Base-by-base conservation (phyloP, 2,888 invertebrate genomes). In the Andrena minutula region DNA sequence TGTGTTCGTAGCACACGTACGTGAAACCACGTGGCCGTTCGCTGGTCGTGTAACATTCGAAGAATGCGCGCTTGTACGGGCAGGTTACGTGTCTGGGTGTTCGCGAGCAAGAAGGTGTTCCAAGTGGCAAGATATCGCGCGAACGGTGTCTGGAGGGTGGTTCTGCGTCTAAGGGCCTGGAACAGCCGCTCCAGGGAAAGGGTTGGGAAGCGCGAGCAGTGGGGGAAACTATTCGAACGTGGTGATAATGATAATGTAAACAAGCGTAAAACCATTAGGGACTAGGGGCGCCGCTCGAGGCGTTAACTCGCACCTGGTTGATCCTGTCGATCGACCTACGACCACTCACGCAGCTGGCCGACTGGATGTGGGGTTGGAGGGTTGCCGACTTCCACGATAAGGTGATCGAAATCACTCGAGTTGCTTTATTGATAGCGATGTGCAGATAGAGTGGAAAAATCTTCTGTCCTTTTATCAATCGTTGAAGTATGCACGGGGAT, bases 171-270 rank as follows among this genome's bases (percentile, higher is more conserved):
- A 68, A 73, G 70, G 76, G 81, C 26, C 63, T 41, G 68, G 78
- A 65, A 85, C 49, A 53, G 61, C 68, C 47, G 56, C 63, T 16
- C 49, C 41, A 20, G 61, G 41, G 64, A 7, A 53, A 49, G 28
- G 58, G 23, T 20, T 75, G 35, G 60, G 61, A 61, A 64, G 28
- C 58, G 23, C 47, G 53, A 73, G 65, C 32, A 35, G 60, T 58
- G 75, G 69, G 71, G 70, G 60, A 81, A 86, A 85, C 86, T 84
- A 87, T 81, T 88, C 75, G 81, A 86, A 88, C 71, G 69, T 53
- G 61, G 63, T 83, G 91, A 91, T 91, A 90, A 91, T 85, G 88
- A 85, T 89, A 91, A 90, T 90, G 90, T 86, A 90, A 91, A 91
- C 90, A 90, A 86, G 85, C 89, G 90, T 91, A 89, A 90, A 89